Evolutionary conservation across 2,888 invertebrate genomes (phyloP), one percentile per base, ranked within the genome.

Genomic region (Papilio protenor): DNA sequence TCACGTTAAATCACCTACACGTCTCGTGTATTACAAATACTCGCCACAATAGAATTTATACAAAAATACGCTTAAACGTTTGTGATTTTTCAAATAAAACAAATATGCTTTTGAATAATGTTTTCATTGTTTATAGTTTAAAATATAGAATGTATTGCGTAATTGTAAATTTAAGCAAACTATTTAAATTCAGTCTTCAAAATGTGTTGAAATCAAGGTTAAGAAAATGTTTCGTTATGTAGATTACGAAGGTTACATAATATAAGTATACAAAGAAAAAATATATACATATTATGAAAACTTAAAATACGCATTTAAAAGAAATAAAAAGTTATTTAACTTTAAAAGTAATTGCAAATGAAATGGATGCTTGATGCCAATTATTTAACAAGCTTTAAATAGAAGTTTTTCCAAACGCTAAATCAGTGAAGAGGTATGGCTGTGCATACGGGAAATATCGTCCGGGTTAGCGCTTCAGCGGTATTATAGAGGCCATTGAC

Each of bases 371-470:
- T 40, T 66, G 40, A 66, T 66, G 64, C 40, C 64, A 66, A 66
- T 66, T 66, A 66, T 66, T 40, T 40, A 11, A 40, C 40, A 64
- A 40, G n/a, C 18, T n/a, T 40, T 66, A 33, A 40, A 40, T 40
- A 11, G 1, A 55, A 72, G 55, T 33, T 23, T 73, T 55, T 57
- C 49, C 45, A 33, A 69, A 6, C 71, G 21, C 27, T 45, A 75
- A 75, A 52, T 40, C 49, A 45, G 10, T 59, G 16, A 27, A 70
- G 40, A 76, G 70, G 47, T 66, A 75, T 76, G 70, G 57, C 21
- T 70, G 45, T 75, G 47, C 57, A 69, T 76, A 71, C 70, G 47
- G 57, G 59, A 76, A 76, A 71, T 59, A 49, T 47, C 70, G 70
- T 23, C 5, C n/a, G 27, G 23, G 18, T 76, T 70, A 59, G 70